Conservation (phyloP, 2,888 invertebrate species). For the Calephelis perditalis region DNA sequence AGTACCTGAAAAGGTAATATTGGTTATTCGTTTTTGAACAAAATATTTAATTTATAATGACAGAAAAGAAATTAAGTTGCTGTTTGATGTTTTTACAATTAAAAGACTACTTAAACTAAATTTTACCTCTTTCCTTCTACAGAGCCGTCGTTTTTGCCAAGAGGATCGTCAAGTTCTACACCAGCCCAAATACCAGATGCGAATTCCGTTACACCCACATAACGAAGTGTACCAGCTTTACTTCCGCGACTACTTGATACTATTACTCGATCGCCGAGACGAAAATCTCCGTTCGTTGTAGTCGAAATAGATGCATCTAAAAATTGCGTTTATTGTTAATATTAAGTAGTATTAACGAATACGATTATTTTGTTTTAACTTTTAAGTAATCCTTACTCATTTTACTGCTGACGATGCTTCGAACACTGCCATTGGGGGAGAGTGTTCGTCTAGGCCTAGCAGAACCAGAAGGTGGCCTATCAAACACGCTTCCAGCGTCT, state of each 20-base stretch:
- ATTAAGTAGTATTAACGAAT: too few species aligned
- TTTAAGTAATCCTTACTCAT: conserved; percentile 56
- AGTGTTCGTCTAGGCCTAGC: conserved; percentile 59
- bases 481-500: conserved; percentile 69
- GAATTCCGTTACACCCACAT: conserved; percentile 92
- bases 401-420: conserved; percentile 73
- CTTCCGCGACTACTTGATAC: conserved; percentile 92
- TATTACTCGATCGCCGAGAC: conserved; percentile 94
- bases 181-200: conserved; percentile 97
- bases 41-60: background rate
- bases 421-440: conserved; percentile 71
- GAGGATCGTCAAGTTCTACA: conserved; percentile 94
- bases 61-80: too few species aligned
- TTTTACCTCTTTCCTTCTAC: conserved; percentile 92
- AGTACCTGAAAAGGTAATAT: conserved; percentile 84
- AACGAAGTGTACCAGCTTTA: conserved; percentile 91
- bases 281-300: conserved; percentile 79
- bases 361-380: background rate
- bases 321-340: conserved; percentile 19
- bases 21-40: background rate
- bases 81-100: too few species aligned
- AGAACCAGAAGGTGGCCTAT: conserved; percentile 65
- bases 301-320: conserved; percentile 70
- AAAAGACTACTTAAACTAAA: too few species aligned
- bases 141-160: conserved; percentile 97